Base-by-base conservation (phyloP, 2,888 invertebrate species). In the Drosophila rubida region DNA sequence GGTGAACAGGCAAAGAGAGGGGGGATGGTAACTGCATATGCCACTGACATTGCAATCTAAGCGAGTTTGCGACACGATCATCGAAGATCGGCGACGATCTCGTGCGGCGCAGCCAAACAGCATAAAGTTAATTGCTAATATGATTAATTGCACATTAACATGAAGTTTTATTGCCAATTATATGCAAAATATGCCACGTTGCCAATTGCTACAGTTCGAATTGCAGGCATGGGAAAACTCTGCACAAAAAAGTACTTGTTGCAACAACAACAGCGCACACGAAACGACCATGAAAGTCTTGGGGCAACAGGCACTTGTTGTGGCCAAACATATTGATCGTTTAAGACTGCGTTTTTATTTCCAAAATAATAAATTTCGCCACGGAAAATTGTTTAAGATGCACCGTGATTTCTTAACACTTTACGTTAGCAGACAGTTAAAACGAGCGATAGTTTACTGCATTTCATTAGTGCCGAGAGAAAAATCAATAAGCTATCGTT, bases 71-170 rank as follows among this genome's bases (percentile, higher is more conserved):
- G 80, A 81, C 81, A 85, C 75, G 84, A 75, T 74, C 58, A 32
- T 32, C 53, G 53, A 53, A 53, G 53, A 53, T 64, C 61, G 49
- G 64, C 57, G 65, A 68, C 64, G 83, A 80, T 88, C 80, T 89
- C 90, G 90, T 90, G 90, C 89, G 81, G 88, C 53, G 78, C 74
- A 68, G 65, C 60, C 79, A 74, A 88, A 84, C 88, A 84, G 82
- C 88, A 83, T 77, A 75, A 84, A 84, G 89, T 88, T 89, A 90
- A 90, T 89, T 90, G 89, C 87, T 83, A 89, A 89, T 90, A 87
- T 90, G 89, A 90, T 90, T 89, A 90, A 90, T 90, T 90, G 90
- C 84, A 88, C 89, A 88, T 90, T 90, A 90, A 90, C 90, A 90
- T 90, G 89, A 88, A 88, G 90, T 88, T 90, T 90, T 90, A 90